A percentile compares a stretch with the other conserved stretches of the same genome.
Conservation (phyloP, 2,888 invertebrate genomes). For the Dynastes grantii region DNA sequence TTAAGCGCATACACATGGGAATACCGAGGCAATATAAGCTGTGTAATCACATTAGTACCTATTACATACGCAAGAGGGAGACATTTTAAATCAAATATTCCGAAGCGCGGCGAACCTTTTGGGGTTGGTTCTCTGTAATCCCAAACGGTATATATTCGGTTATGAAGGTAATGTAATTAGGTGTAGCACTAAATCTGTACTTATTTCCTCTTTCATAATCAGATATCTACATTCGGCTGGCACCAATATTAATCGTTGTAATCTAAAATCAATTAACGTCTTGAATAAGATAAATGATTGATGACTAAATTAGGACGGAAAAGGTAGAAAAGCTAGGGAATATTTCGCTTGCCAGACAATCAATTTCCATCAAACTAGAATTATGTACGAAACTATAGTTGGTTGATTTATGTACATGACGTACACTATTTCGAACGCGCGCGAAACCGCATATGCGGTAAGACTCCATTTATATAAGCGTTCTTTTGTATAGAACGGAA, state of each 20-base stretch:
- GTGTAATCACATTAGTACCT: slow-evolving; percentile 57
- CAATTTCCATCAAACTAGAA: too few species aligned
- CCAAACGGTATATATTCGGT: slow-evolving; percentile 51
- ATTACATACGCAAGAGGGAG: slow-evolving; percentile 55
- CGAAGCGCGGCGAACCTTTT: slow-evolving; percentile 54
- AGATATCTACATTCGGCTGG: slow-evolving; percentile 9
- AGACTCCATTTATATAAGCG: too few species aligned
- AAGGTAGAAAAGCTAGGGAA: neutral
- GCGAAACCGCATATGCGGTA: too few species aligned
- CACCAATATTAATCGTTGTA: slow-evolving; percentile 11
- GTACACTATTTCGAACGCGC: too few species aligned
- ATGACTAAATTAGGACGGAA: neutral
- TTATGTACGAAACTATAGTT: too few species aligned
- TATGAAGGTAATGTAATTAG: slow-evolving; percentile 43
- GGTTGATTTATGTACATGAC: too few species aligned
- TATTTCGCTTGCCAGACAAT: neutral
- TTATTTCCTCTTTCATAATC: slow-evolving; percentile 36
- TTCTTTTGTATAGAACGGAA: too few species aligned
- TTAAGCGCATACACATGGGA: slow-evolving; percentile 59
- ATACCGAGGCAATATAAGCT: slow-evolving; percentile 54
- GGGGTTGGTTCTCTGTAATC: slow-evolving; percentile 52
- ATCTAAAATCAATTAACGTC: slow-evolving; percentile 29
- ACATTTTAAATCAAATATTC: slow-evolving; percentile 57
- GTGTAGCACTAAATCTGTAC: slow-evolving; percentile 29
- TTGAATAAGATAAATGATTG: slow-evolving; percentile 5